A percentile compares a stretch with the other conserved stretches of the same genome.
Conservation (phyloP, 2,888 invertebrate species). For the Chrysolina oricalcia region DNA sequence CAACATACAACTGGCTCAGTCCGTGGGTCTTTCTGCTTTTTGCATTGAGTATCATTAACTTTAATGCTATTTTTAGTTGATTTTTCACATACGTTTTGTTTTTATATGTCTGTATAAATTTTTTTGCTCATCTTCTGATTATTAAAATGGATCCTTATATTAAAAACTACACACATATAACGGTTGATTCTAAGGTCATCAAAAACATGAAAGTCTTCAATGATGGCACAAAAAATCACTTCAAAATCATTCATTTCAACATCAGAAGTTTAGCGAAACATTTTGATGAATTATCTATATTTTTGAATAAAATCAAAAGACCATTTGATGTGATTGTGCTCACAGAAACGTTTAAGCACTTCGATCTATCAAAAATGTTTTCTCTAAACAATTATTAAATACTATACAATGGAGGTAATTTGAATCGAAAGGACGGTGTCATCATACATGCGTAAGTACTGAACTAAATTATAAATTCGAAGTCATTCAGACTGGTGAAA, state of each 20-base stretch:
- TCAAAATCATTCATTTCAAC: background rate
- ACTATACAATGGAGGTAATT: no score
- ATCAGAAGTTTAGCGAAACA: slow-evolving; percentile 4
- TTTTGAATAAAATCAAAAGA: no score
- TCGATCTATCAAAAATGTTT: no score
- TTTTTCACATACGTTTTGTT: background rate
- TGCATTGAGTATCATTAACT: background rate
- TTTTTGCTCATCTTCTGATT: background rate
- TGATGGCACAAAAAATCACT: background rate
- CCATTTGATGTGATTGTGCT: no score
- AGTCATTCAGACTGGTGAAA: no score
- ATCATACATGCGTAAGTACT: no score
- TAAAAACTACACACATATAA: background rate
- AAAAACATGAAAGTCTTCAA: background rate
- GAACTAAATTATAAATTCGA: no score
- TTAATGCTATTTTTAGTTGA: background rate
- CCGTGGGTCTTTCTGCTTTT: background rate
- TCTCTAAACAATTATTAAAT: no score
- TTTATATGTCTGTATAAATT: background rate
- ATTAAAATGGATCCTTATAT: background rate
- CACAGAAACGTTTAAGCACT: no score
- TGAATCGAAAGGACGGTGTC: no score
- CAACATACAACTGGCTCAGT: background rate
- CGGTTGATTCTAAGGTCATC: background rate
- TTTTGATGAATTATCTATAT: slow-evolving; percentile 12